Conservation (phyloP, 2,888 invertebrate genomes). For the Chamaedrilus cognettii region DNA sequence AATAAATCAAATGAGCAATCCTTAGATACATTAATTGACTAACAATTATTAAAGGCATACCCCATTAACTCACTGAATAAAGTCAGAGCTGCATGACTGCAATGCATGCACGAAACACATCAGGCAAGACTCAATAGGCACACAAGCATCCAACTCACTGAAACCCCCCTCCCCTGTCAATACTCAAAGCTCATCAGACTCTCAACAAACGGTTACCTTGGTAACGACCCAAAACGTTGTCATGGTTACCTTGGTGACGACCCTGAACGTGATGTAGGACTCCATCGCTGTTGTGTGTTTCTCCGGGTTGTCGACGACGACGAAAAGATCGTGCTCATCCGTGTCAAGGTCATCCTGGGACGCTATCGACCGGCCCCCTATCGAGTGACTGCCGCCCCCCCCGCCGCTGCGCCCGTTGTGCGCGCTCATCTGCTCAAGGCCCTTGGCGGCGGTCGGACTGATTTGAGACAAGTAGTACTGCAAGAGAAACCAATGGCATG, state of each 20-base stretch:
- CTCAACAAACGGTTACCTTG: too few species aligned
- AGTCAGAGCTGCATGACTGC: too few species aligned
- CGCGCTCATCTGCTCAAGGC: conserved; percentile 3
- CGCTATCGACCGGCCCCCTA: background rate
- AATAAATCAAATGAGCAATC: too few species aligned
- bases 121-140: too few species aligned
- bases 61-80: too few species aligned
- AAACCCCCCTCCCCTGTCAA: too few species aligned
- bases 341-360: conserved; percentile 38
- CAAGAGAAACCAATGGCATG: background rate
- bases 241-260: conserved; percentile 65
- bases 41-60: too few species aligned
- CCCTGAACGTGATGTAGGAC: conserved; percentile 72
- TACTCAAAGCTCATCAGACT: too few species aligned
- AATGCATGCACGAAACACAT: too few species aligned
- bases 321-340: conserved; percentile 65
- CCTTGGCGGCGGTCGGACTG: conserved; percentile 23
- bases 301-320: conserved; percentile 73
- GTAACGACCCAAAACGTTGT: too few species aligned
- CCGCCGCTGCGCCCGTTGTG: background rate
- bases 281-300: conserved; percentile 73
- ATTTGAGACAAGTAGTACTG: conserved; percentile 31
- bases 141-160: too few species aligned
- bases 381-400: background rate
- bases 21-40: too few species aligned